Conservation (phyloP, 1,140 invertebrate species). For the Orchesella cincta region DNA sequence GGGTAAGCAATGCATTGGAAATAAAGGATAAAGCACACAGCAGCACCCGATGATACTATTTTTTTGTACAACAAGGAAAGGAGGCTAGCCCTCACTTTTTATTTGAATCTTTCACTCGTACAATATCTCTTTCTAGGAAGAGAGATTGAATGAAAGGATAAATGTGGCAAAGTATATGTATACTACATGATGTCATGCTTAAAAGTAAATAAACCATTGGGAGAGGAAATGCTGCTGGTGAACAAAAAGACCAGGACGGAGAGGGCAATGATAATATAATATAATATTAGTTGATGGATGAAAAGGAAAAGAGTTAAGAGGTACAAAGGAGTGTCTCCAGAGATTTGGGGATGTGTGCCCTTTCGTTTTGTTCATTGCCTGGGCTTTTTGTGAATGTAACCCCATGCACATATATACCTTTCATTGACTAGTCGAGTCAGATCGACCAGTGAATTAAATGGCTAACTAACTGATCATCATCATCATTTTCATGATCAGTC, state of each 20-base stretch:
- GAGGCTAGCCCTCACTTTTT: no score
- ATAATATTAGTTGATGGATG: conserved; percentile 26
- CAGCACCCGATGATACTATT: no score
- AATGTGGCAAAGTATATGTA: no score
- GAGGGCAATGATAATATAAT: conserved; percentile 17
- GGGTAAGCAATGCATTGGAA: conserved; percentile 19
- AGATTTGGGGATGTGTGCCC: conserved; percentile 19
- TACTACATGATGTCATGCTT: neutral
- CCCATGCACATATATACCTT: no score
- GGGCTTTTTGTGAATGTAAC: no score
- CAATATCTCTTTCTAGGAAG: no score
- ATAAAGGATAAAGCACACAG: no score
- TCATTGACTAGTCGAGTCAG: conserved; percentile 6
- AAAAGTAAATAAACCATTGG: neutral
- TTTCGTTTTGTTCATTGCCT: conserved; percentile 5
- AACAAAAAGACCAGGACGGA: neutral
- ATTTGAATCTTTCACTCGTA: no score
- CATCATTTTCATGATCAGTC: neutral
- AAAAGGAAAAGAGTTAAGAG: conserved; percentile 19
- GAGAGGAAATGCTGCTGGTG: neutral
- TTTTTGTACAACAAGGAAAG: neutral
- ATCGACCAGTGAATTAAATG: neutral
- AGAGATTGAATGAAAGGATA: no score
- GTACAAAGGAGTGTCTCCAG: conserved; percentile 19
- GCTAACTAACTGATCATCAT: conserved; percentile 10